Base-by-base conservation (phyloP, 1,140 invertebrate genomes). In the Druon quercuslanigerum region DNA sequence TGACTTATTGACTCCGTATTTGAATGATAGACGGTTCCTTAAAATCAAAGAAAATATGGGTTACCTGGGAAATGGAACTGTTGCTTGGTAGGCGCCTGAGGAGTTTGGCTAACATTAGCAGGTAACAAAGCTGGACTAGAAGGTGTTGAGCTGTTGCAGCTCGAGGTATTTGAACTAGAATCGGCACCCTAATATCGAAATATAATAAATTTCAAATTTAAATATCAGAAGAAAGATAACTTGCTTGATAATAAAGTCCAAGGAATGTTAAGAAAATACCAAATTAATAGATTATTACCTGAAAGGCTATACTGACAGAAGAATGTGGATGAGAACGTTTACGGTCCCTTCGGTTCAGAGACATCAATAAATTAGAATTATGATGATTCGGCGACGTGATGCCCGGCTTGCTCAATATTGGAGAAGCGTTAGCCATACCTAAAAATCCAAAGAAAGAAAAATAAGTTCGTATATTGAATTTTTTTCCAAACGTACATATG, bases 131-230 rank as follows among this genome's bases (percentile, higher is more conserved):
- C 97, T 74, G 98, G 98, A 92, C 97, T 98, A 83, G 97, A 98
- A 80, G 97, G 97, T 76, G 97, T 97, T 78, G 97, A 98, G 89
- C 97, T 98, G 90, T 98, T 99, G 92, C 97, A 98, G 88, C 97
- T 98, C 57, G 98, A 98, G 71, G 96, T 97, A 89, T 96, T 98
- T 75, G 97, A 98, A 92, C 97, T 97, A 75, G 97, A 98, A 91
- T 97, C 96, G 54, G 93, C 94, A 80, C 93, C 92, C 92, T 93
- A 87, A 77, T 87, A 90, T 86, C 80, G 85, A 82, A 81, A 86
- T 76, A 83, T 84, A 84, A 86, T 82, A 83, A 84, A 84, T 86
- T 83, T 83, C 82, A 86, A 80, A 86, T 84, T 78, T 83, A 80
- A 81, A 83, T 84, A 83, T 85, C 82, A 85, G 85, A 86, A 85